phyloP scores from a whole-genome alignment of 2,888 invertebrate species.

The Micropterix aruncella region DNA sequence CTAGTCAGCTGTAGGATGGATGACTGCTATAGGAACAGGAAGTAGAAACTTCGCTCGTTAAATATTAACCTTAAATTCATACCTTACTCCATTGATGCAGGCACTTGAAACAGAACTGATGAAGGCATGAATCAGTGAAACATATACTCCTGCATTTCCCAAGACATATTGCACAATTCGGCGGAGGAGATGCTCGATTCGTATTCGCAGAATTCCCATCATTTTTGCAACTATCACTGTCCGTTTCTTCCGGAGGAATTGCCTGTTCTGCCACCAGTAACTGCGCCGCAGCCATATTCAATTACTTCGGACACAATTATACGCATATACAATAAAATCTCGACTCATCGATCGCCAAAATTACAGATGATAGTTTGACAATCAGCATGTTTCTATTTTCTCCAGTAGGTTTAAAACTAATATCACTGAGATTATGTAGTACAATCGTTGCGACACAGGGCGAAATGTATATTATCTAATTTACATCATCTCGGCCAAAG shows the following conservation, averaged over 20 bases:
- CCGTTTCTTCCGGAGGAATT: not conserved
- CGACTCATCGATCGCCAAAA: too few relatives aligned
- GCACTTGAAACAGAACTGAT: slow-evolving; percentile 90
- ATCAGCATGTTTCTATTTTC: too few relatives aligned
- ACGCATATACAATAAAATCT: too few relatives aligned
- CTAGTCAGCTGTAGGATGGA: not conserved
- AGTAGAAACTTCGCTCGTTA: not conserved
- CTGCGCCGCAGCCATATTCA: too few relatives aligned
- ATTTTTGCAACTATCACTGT: not conserved
- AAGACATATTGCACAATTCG: slow-evolving; percentile 87
- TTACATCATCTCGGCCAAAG: too few relatives aligned
- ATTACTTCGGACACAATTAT: too few relatives aligned
- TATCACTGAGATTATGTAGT: too few relatives aligned
- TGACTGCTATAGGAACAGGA: not conserved
- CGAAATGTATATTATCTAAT: too few relatives aligned
- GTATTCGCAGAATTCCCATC: not conserved
- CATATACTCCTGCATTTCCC: slow-evolving; percentile 78
- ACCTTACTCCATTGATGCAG: slow-evolving; percentile 88
- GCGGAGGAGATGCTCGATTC: slow-evolving; percentile 65
- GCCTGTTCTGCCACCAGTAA: too few relatives aligned
- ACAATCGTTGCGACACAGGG: too few relatives aligned
- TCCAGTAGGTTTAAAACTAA: too few relatives aligned
- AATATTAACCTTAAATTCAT: slow-evolving; percentile 11
- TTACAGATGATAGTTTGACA: too few relatives aligned
- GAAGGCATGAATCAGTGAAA: slow-evolving; percentile 84